These are phyloP conservation scores for Potamilus streckersoni DNA, from an alignment of 1,140 invertebrate genomes.

Conservation along the genomic window DNA sequence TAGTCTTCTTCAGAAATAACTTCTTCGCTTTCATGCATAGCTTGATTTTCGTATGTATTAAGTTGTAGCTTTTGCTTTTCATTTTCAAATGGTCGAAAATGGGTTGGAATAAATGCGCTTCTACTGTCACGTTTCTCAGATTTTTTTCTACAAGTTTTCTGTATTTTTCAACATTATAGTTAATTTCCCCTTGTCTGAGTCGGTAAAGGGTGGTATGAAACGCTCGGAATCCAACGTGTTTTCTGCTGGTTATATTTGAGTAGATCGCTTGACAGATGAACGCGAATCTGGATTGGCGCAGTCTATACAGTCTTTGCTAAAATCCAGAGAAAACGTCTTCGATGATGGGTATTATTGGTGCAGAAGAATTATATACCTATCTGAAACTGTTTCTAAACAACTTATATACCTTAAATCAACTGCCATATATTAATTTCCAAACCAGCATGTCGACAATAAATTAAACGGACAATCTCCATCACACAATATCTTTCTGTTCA, in stretches of 20 bases:
- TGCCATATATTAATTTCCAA: too few species aligned
- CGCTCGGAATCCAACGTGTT: neutral
- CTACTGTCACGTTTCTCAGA: too few species aligned
- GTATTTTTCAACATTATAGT: constrained; percentile 4
- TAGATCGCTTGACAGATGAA: constrained; percentile 2
- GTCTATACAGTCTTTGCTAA: too few species aligned
- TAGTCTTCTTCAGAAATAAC: too few species aligned
- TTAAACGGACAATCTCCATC: constrained; percentile 4
- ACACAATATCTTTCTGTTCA: neutral
- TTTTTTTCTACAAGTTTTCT: neutral
- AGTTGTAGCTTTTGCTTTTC: too few species aligned
- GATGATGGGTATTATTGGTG: neutral
- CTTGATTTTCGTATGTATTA: too few species aligned
- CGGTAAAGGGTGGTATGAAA: neutral
- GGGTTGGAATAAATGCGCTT: neutral
- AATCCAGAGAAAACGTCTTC: neutral
- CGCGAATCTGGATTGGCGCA: too few species aligned
- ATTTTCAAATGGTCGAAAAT: neutral
- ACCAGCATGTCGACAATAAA: neutral
- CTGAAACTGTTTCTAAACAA: too few species aligned
- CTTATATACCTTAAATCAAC: too few species aligned
- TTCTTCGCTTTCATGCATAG: too few species aligned
- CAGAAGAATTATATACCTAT: too few species aligned
- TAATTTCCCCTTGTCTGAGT: neutral
- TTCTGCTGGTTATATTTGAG: neutral